These are phyloP conservation scores for Sepioteuthis lessoniana DNA, from an alignment of 2,888 invertebrate genomes.

Conservation along the genomic window DNA sequence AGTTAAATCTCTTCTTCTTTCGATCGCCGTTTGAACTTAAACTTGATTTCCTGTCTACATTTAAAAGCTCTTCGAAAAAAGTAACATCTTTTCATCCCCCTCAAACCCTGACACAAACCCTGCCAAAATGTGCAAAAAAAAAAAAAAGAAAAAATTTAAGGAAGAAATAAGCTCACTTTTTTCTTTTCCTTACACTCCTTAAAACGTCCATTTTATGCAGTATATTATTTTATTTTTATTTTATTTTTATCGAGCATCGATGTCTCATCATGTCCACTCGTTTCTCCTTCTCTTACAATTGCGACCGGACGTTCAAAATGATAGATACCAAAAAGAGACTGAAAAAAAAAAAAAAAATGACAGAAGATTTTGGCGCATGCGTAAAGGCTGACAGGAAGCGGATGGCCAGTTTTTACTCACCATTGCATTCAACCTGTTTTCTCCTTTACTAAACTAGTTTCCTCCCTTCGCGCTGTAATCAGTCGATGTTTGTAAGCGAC, in stretches of 20 bases:
- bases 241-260: no score
- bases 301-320: no score
- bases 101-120: background rate
- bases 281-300: no score
- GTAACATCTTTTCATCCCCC: background rate
- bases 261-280: no score
- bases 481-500: background rate
- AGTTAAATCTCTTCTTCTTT: background rate
- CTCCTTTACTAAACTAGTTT: background rate
- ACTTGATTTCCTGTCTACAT: background rate
- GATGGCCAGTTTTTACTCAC: background rate
- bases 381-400: constrained; percentile 33
- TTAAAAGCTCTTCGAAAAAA: constrained; percentile 18
- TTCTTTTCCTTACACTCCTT: background rate
- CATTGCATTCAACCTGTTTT: background rate
- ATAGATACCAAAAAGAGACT: no score
- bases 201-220: no score
- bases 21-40: background rate
- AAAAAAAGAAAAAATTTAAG: background rate
- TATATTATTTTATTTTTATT: no score
- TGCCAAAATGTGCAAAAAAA: background rate
- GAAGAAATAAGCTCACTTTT: no score
- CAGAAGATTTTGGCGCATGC: background rate
- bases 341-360: background rate
- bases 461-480: background rate